Conservation (phyloP, 2,888 invertebrate species). For the Cosmia trapezina region DNA sequence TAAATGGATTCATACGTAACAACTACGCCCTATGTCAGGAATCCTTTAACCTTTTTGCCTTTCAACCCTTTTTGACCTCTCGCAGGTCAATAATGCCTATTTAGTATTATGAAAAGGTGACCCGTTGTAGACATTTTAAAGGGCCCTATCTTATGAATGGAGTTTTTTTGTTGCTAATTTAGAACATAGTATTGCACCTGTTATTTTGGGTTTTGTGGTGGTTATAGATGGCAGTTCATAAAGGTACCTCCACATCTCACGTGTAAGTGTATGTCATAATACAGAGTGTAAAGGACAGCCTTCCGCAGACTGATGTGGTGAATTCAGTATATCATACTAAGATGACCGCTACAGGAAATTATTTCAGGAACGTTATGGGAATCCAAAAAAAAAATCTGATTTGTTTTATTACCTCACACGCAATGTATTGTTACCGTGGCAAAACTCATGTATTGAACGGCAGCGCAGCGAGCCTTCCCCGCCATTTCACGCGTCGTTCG, state of each 20-base stretch:
- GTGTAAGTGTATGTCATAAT: not conserved
- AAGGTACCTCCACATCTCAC: not conserved
- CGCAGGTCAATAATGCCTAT: constrained; percentile 40
- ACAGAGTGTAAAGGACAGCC: too few relatives aligned
- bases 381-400: too few relatives aligned
- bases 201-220: not conserved
- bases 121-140: not conserved
- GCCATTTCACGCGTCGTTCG: too few relatives aligned
- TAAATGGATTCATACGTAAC: constrained; percentile 46
- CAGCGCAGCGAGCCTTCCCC: too few relatives aligned
- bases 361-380: too few relatives aligned
- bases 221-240: not conserved
- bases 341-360: too few relatives aligned
- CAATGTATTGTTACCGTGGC: too few relatives aligned
- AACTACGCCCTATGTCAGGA: constrained; percentile 49
- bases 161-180: not conserved
- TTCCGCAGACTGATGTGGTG: too few relatives aligned
- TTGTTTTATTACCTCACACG: too few relatives aligned
- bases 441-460: too few relatives aligned
- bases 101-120: constrained; percentile 41
- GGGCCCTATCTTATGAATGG: not conserved
- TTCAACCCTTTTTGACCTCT: constrained; percentile 49
- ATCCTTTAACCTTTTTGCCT: constrained; percentile 61
- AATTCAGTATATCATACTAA: too few relatives aligned
- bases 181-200: not conserved